A percentile compares a stretch with the other conserved stretches of the same genome.
Evolutionary conservation across 1,140 invertebrate genomes (phyloP).

Genomic region (Eriosoma lanigerum): DNA sequence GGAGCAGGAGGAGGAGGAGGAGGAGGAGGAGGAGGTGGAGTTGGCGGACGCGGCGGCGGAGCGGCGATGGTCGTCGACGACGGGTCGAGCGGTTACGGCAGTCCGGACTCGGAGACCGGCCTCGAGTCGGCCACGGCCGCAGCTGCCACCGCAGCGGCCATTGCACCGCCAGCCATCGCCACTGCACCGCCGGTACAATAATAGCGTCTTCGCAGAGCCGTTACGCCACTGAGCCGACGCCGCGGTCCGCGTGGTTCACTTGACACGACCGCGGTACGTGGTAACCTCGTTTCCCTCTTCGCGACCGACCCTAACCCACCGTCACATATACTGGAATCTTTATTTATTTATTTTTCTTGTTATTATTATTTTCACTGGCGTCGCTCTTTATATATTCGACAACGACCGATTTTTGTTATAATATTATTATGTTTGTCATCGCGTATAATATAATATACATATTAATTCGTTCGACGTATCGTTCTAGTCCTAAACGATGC

Average conservation of each 20-base stretch:
- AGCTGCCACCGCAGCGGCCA: neutral
- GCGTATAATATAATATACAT: neutral
- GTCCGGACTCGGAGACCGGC: conserved; percentile 58
- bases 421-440: neutral
- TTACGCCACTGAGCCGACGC: neutral
- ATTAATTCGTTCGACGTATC: conserved; percentile 24
- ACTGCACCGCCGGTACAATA: conserved; percentile 34
- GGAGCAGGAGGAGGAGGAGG: neutral
- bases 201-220: neutral
- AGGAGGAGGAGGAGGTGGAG: neutral
- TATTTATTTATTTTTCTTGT: too few species aligned
- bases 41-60: neutral
- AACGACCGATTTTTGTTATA: neutral
- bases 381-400: neutral
- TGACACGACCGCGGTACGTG: neutral
- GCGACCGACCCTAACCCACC: neutral
- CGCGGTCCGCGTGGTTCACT: too few species aligned
- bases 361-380: too few species aligned
- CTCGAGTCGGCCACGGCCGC: conserved; percentile 7
- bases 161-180: neutral
- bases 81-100: conserved; percentile 57
- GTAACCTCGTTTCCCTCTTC: neutral
- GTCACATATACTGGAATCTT: too few species aligned
- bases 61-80: conserved; percentile 54
- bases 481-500: conserved; percentile 48